Percentiles rank a stretch among this genome's conserved stretches.
Conservation (phyloP, 2,888 invertebrate species). For the Scaptomyza flava region DNA sequence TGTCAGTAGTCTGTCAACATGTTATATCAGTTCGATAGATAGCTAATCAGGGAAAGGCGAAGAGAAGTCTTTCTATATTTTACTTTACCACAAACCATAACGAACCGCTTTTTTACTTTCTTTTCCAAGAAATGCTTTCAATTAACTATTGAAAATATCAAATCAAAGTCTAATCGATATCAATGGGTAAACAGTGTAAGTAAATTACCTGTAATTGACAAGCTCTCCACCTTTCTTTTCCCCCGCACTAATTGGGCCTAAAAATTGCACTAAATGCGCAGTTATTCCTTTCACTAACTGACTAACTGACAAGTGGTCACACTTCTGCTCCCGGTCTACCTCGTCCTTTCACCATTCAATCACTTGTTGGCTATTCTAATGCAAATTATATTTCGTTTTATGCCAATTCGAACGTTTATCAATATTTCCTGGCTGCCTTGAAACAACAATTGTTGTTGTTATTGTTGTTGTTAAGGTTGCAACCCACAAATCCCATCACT, state of each 20-base stretch:
- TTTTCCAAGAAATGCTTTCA: neutral
- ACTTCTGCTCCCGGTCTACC: neutral
- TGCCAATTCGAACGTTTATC: conserved; percentile 72
- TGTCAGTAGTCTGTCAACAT: neutral
- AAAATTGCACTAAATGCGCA: conserved; percentile 60
- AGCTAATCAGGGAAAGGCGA: neutral
- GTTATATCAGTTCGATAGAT: neutral
- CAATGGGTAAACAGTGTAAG: neutral
- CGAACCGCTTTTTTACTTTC: too few species aligned
- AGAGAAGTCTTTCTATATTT: too few species aligned
- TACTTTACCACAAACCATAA: too few species aligned
- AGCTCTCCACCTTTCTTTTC: conserved; percentile 38
- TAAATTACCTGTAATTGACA: conserved; percentile 13
- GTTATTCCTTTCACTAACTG: conserved; percentile 62
- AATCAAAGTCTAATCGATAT: neutral
- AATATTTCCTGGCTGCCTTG: conserved; percentile 71
- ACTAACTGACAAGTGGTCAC: conserved; percentile 9
- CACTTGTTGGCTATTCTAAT: conserved; percentile 67
- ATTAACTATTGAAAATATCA: neutral
- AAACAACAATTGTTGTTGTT: conserved; percentile 42
- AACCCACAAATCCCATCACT: conserved; percentile 79
- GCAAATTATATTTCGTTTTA: conserved; percentile 58
- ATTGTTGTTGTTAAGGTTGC: conserved; percentile 41
- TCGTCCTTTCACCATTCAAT: conserved; percentile 34
- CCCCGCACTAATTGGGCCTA: conserved; percentile 56